Percentiles rank a stretch among this genome's conserved stretches.
Conservation (phyloP, 2,888 invertebrate species). For the Orchestes rusci region DNA sequence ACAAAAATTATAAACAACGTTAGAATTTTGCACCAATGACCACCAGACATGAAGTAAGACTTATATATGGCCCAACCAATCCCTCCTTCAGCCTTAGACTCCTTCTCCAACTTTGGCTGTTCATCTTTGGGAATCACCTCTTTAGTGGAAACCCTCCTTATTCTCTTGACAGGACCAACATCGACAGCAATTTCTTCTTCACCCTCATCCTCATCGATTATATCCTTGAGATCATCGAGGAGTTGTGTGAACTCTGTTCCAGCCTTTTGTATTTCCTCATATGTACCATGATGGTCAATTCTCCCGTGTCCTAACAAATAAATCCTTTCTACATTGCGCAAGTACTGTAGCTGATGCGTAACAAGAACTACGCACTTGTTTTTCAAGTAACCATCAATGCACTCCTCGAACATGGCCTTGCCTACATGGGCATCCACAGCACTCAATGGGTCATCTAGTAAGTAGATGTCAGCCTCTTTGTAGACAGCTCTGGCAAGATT, state of each 20-base stretch:
- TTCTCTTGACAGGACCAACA: constrained; percentile 16
- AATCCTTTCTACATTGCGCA: constrained; percentile 50
- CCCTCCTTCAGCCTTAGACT: constrained; percentile 55
- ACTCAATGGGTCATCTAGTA: constrained; percentile 82
- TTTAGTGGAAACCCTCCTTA: constrained; percentile 18
- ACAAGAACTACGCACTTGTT: constrained; percentile 65
- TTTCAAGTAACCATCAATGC: constrained; percentile 55
- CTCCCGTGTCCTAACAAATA: constrained; percentile 50
- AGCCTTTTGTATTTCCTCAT: constrained; percentile 59
- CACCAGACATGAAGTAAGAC: constrained; percentile 65
- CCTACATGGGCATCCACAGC: constrained; percentile 87
- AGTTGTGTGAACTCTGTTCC: constrained; percentile 65
- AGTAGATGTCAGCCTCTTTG: constrained; percentile 73
- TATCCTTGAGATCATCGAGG: constrained; percentile 16
- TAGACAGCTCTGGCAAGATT: constrained; percentile 80
- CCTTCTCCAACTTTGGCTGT: constrained; percentile 44
- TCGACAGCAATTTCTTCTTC: constrained; percentile 28
- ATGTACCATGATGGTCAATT: constrained; percentile 56
- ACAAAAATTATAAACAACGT: constrained; percentile 47
- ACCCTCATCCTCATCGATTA: constrained; percentile 26
- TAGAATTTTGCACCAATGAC: constrained; percentile 49
- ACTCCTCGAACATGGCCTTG: constrained; percentile 76
- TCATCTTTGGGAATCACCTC: constrained; percentile 27
- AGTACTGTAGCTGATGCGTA: constrained; percentile 64
- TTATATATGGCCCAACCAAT: constrained; percentile 49